Evolutionary conservation across 53 echinoderm and acorn worm genomes (phyloP), one percentile per base, ranked within the genome.

Genomic region (Hippasteria phrygiana): DNA sequence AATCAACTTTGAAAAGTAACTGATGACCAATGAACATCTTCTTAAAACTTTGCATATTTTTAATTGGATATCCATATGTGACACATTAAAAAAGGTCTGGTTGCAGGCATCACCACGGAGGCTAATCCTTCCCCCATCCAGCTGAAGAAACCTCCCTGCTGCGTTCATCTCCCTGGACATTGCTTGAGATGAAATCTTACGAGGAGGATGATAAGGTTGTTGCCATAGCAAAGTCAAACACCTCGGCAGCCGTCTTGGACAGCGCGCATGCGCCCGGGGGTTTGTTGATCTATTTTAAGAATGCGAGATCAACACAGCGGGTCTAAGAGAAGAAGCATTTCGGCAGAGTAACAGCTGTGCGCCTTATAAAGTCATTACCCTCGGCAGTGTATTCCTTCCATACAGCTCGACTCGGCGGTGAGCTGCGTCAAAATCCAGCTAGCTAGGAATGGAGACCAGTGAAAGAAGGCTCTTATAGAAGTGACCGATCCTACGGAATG

Each of bases 281-380:
- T 85, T n/a, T 85, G 85, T 69, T 85, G 85, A 85, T 85, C 85
- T 85, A 85, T 85, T 85, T 85, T 85, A 71, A 85, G 85, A 85
- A 85, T 85, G 71, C 37, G 71, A 85, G 85, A 69, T 13, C 53
- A 71, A 64, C 85, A 51, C 85, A 85, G 85, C 85, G 53, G 85
- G 71, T 26, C 69, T 37, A 9, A 9, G 70, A 31, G 46, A 17
- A 14, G 85, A 85, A 70, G 85, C 64, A 85, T 85, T n/a, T 85
- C 85, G 85, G 37, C 37, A 9, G 24, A 16, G 38, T 27, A 85
- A 85, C 85, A 85, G 85, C 85, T 85, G 85, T 85, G 71, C 85
- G 71, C 85, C 85, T 85, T 85, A 85, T 85, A 85, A 85, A 85
- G 64, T 73, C 89, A 79, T 79, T 79, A 89, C 43, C 89, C 55